These are phyloP conservation scores for Apamea monoglypha DNA, from an alignment of 2,888 invertebrate species.

Conservation along the genomic window DNA sequence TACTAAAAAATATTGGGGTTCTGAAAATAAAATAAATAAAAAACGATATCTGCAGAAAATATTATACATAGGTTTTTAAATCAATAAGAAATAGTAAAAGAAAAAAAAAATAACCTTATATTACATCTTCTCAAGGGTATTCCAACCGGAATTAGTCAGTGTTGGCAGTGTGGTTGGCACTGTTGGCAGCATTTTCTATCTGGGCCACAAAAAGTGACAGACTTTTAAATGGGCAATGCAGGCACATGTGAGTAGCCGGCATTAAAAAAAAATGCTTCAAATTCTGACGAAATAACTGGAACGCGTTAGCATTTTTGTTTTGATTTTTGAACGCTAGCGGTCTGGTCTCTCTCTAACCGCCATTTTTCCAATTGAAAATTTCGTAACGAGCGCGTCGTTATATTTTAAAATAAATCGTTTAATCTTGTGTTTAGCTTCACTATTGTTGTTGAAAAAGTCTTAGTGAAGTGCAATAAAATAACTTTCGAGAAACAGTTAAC, in stretches of 20 bases:
- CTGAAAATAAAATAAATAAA: too few species aligned
- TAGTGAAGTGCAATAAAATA: conserved; percentile 1
- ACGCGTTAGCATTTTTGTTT: conserved; percentile 31
- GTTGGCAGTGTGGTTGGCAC: not conserved
- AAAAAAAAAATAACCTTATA: too few species aligned
- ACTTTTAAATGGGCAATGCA: not conserved
- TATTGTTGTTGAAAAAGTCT: not conserved
- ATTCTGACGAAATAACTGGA: not conserved
- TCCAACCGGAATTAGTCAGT: too few species aligned
- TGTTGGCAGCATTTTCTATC: not conserved
- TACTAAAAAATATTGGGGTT: too few species aligned
- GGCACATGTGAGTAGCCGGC: not conserved
- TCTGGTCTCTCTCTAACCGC: conserved; percentile 52
- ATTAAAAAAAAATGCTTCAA: conserved; percentile 20
- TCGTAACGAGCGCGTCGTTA: conserved; percentile 5
- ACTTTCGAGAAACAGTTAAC: not conserved
- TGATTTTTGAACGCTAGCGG: conserved; percentile 50
- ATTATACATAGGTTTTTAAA: too few species aligned
- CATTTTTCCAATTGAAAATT: conserved; percentile 45
- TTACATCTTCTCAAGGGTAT: too few species aligned
- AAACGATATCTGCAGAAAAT: too few species aligned
- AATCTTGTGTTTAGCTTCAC: not conserved
- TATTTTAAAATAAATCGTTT: conserved; percentile 7
- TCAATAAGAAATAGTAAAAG: too few species aligned
- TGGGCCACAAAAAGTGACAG: not conserved